A percentile compares a stretch with the other conserved stretches of the same genome.
Evolutionary conservation across 1,140 invertebrate species (phyloP).

Genomic region (Nasonia giraulti): DNA sequence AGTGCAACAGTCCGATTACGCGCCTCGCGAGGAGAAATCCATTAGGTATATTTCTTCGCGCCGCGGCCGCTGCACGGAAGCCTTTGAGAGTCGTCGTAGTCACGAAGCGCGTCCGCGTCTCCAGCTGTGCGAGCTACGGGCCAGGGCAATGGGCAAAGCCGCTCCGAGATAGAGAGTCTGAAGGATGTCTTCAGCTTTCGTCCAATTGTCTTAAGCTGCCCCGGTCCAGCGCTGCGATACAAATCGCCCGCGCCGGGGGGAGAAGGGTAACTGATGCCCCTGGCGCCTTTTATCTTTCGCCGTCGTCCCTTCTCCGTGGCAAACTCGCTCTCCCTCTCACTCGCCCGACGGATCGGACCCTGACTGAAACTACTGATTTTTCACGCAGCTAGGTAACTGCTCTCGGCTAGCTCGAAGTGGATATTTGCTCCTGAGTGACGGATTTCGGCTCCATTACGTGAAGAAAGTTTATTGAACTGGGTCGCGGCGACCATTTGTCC

Average conservation of each 20-base stretch:
- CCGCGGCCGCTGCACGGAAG: background rate
- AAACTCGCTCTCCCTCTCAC: too few relatives aligned
- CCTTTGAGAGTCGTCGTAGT: background rate
- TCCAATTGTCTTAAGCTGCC: conserved; percentile 54
- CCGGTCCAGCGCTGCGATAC: conserved; percentile 29
- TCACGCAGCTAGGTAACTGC: background rate
- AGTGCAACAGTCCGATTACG: background rate
- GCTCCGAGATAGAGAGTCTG: background rate
- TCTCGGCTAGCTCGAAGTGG: background rate
- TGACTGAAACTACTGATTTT: background rate
- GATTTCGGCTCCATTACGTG: too few relatives aligned
- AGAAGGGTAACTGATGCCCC: background rate
- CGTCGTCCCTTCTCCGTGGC: too few relatives aligned
- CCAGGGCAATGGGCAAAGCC: background rate
- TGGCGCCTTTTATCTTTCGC: background rate
- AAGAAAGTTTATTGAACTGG: background rate
- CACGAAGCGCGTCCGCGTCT: background rate
- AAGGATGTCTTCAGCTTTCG: conserved; percentile 12
- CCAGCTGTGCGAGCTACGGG: background rate
- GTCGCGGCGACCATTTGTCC: background rate
- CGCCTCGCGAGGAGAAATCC: background rate
- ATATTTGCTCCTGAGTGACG: background rate
- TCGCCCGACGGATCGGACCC: background rate
- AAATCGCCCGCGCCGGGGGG: conserved; percentile 36
- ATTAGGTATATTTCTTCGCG: background rate